phyloP scores from a whole-genome alignment of 2,797 vertebrate species.

The Hafferia zeledoni region DNA sequence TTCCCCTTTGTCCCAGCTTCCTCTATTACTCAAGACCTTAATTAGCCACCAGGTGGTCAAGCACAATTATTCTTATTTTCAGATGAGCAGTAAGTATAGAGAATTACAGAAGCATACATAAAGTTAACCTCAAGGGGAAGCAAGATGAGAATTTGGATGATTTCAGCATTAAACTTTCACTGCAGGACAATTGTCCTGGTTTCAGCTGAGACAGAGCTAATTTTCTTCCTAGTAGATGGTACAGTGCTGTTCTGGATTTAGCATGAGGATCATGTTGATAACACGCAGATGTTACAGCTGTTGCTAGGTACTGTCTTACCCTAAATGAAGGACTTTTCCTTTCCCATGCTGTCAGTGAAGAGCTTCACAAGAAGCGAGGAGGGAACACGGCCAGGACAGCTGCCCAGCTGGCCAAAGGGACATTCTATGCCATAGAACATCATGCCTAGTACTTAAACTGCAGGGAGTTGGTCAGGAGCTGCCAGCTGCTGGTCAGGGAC shows the following conservation, averaged over 20 bases:
- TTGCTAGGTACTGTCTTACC: neutral
- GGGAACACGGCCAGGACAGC: neutral
- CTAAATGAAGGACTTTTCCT: neutral
- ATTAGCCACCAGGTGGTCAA: neutral
- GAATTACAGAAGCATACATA: neutral
- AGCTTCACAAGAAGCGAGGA: neutral
- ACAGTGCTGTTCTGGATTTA: neutral
- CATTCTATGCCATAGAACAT: neutral
- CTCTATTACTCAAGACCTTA: neutral
- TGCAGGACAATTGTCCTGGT: neutral
- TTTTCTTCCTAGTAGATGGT: neutral
- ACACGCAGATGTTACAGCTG: neutral
- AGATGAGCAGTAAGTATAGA: neutral
- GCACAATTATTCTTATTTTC: neutral
- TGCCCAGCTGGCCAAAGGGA: neutral
- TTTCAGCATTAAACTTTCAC: neutral
- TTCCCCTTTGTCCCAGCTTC: neutral
- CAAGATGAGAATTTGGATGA: neutral
- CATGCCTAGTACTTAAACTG: neutral
- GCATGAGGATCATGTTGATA: neutral
- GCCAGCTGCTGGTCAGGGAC: neutral
- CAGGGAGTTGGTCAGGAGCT: neutral
- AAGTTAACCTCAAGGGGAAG: neutral
- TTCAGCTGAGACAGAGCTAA: neutral
- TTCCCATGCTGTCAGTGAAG: neutral